Evolutionary conservation across 2,888 invertebrate species (phyloP).

Genomic region (Chloroclysta siterata): DNA sequence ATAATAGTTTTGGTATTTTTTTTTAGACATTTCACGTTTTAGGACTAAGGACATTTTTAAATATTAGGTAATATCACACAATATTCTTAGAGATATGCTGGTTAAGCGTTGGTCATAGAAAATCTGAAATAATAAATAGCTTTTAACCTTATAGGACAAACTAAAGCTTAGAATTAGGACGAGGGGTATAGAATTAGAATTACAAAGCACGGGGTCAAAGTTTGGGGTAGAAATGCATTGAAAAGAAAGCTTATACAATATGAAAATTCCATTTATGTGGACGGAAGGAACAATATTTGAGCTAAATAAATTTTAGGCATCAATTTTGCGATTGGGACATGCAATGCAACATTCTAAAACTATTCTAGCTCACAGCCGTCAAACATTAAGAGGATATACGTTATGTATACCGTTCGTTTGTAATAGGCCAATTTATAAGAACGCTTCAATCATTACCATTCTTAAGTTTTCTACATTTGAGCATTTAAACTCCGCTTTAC

Average conservation of each 20-base stretch:
- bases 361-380: conserved; percentile 61
- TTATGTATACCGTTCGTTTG: conserved; percentile 47
- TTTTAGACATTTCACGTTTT: conserved; percentile 61
- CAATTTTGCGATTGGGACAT: conserved; percentile 46
- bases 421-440: conserved; percentile 47
- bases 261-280: conserved; percentile 72
- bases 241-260: conserved; percentile 70
- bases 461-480: conserved; percentile 21
- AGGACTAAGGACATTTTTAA: conserved; percentile 75
- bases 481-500: conserved; percentile 10
- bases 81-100: conserved; percentile 83
- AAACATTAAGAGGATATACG: conserved; percentile 53
- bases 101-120: conserved; percentile 81
- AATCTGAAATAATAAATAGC: conserved; percentile 62
- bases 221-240: conserved; percentile 59
- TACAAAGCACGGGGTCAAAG: conserved; percentile 38
- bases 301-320: conserved; percentile 61
- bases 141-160: conserved; percentile 43
- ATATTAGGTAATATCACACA: conserved; percentile 84
- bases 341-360: conserved; percentile 54
- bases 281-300: conserved; percentile 81
- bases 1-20: conserved; percentile 69
- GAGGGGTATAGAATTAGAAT: conserved; percentile 32
- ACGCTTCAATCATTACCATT: conserved; percentile 9
- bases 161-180: conserved; percentile 47